Base-by-base conservation (phyloP, 2,113 vertebrate species). In the Cacatua alba region DNA sequence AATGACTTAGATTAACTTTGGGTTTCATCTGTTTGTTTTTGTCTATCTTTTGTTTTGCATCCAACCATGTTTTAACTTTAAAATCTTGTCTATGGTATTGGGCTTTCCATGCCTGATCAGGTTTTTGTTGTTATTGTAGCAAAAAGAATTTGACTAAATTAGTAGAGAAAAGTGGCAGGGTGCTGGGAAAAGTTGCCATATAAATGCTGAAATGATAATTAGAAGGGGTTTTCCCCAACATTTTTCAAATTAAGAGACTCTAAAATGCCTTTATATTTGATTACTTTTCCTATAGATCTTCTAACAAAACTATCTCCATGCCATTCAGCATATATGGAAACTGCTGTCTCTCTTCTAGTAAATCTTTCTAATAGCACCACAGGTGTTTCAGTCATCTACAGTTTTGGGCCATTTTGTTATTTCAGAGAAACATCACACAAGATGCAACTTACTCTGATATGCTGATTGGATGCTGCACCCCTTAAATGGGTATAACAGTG, bases 1-100 rank as follows among this genome's bases (percentile, higher is more conserved):
- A 93, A 82, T 93, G 64, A 64, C 31, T 72, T 72, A 86, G 82
- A 82, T 95, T 91, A 92, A 86, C 82, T 37, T 37, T 83, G 84
- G 70, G 70, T 76, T 96, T 81, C 44, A 68, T 71, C 82, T 64
- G 13, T 76, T 94, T 95, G 68, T 52, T 77, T 80, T 59, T 46
- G 77, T 65, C 48, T 67, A 53, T 52, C 16, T 55, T 91, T 68
- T 60, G 29, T 59, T 76, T 76, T 51, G 25, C 33, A 88, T 55
- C 11, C 19, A 59, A 59, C 3, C 26, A 48, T 24, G 10, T 46
- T 77, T 53, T 80, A 89, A 35, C 25, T 95, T 78, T 74, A 70
- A 82, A 92, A 86, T 76, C 35, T 43, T 91, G 13, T 49, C 68
- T 88, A 8, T 17, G 41, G 51, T 78, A 71, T 75, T 37, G 44